A percentile compares a stretch with the other conserved stretches of the same genome.
Conservation (phyloP, 23 tunicate species). For the Corella eumyota region DNA sequence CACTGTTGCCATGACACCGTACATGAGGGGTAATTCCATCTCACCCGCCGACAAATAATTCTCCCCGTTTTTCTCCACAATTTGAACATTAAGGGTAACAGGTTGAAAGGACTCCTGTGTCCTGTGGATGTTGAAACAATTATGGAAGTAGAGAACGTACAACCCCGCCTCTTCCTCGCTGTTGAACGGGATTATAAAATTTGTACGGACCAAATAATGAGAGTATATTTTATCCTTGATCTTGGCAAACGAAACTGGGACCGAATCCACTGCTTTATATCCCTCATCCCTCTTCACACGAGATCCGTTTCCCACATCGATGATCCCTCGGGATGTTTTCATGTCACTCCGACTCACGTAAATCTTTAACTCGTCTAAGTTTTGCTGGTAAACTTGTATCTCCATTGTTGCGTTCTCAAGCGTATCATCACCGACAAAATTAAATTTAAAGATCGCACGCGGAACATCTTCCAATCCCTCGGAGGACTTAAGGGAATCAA, state of each 20-base stretch:
- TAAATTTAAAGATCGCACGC: no score
- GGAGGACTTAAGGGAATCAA: no score
- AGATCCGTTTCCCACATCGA: no score
- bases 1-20: conserved; percentile 61
- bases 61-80: conserved; percentile 45
- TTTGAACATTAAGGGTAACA: conserved; percentile 21
- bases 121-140: conserved; percentile 33
- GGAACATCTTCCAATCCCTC: no score
- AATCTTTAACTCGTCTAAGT: no score
- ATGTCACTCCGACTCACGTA: no score
- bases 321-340: no score
- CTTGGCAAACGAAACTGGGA: neutral
- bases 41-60: conserved; percentile 90
- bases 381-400: no score
- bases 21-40: conserved; percentile 62
- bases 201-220: conserved; percentile 2
- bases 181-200: conserved; percentile 24
- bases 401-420: no score
- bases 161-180: conserved; percentile 55
- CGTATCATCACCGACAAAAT: no score
- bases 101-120: neutral
- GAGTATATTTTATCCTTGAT: neutral
- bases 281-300: no score
- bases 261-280: neutral
- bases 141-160: conserved; percentile 81